Percentiles rank a stretch among this genome's conserved stretches.
Conservation (phyloP, 2,888 invertebrate species). For the Gari tellinella region DNA sequence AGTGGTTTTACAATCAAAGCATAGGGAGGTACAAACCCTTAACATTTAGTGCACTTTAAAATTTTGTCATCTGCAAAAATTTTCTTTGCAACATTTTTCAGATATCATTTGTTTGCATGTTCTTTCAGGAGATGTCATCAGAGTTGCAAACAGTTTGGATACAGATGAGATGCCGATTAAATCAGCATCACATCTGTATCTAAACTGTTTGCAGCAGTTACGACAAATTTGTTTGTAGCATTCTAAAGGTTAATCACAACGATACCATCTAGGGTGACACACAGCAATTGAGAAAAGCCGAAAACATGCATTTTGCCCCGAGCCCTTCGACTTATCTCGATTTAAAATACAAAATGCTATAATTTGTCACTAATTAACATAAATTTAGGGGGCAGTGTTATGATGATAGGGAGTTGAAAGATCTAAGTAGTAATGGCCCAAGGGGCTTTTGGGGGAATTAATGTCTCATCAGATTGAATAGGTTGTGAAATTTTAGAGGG, state of each 20-base stretch:
- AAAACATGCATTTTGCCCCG: conserved; percentile 18
- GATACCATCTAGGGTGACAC: conserved; percentile 35
- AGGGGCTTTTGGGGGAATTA: conserved; percentile 2
- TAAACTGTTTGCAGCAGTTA: too few species aligned
- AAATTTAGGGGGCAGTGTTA: conserved; percentile 47
- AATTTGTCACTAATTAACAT: conserved; percentile 66
- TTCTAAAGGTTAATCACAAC: conserved; percentile 35
- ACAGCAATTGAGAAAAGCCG: background rate
- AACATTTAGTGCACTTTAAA: too few species aligned
- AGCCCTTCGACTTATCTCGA: conserved; percentile 57
- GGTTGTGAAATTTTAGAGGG: too few species aligned
- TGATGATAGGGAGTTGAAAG: conserved; percentile 39
- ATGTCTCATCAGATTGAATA: too few species aligned
- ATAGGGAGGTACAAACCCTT: conserved; percentile 36
- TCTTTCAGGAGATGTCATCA: too few species aligned
- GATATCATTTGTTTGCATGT: too few species aligned
- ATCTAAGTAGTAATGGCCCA: conserved; percentile 12
- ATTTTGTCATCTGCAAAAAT: too few species aligned
- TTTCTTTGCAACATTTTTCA: too few species aligned
- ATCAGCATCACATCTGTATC: too few species aligned
- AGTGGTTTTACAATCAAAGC: conserved; percentile 28
- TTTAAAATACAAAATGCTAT: conserved; percentile 60
- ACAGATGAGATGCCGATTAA: too few species aligned
- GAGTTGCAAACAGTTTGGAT: too few species aligned
- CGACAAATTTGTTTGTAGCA: too few species aligned